Percentiles rank a stretch among this genome's conserved stretches.
phyloP scores from a whole-genome alignment of 2,113 vertebrate species.

The Hemicordylus capensis region DNA sequence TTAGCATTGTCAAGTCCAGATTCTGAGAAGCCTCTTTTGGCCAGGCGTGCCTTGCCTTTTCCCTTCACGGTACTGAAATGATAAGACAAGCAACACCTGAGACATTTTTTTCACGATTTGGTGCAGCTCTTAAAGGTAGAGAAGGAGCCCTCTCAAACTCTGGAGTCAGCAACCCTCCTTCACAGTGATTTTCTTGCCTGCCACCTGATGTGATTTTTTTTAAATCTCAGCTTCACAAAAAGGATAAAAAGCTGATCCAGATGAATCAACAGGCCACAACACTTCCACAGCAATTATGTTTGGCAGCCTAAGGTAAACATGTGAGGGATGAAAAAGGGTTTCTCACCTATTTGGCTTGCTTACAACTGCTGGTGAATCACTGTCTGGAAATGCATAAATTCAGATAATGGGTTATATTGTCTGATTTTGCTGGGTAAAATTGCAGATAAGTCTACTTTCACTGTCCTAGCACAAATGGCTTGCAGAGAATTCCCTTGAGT shows the following conservation, averaged over 20 bases:
- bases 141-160: not conserved
- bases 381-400: slow-evolving; percentile 32
- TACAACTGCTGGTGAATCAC: slow-evolving; percentile 32
- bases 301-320: slow-evolving; percentile 22
- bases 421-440: not conserved
- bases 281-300: slow-evolving; percentile 25
- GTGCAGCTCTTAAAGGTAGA: no score
- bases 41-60: no score
- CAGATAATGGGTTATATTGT: slow-evolving; percentile 8
- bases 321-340: not conserved
- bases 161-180: not conserved
- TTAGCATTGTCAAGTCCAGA: no score
- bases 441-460: not conserved
- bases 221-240: not conserved
- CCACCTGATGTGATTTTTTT: not conserved
- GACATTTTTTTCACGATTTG: no score
- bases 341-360: slow-evolving; percentile 24
- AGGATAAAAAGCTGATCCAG: not conserved
- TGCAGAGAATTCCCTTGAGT: not conserved
- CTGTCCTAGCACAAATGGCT: not conserved
- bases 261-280: slow-evolving; percentile 28
- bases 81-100: no score
- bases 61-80: no score
- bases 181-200: not conserved
- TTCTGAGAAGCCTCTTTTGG: no score